phyloP scores from a whole-genome alignment of 1,140 invertebrate genomes.

The Paramacrobiotus metropolitanus region DNA sequence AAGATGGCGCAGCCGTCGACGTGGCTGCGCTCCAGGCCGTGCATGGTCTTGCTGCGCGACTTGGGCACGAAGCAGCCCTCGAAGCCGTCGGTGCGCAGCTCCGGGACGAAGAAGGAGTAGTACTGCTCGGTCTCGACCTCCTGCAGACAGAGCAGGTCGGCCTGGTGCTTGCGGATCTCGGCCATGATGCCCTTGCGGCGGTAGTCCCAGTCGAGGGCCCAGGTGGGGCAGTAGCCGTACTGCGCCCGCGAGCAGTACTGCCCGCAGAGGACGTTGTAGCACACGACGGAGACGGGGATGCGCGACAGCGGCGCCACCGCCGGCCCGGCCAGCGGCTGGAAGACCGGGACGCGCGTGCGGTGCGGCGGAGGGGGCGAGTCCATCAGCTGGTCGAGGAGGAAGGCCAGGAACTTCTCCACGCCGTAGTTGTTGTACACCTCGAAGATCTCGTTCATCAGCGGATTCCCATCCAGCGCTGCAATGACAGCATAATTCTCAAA shows the following conservation, averaged over 20 bases:
- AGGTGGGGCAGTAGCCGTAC: conserved; percentile 90
- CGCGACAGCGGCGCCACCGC: neutral
- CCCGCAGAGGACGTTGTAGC: conserved; percentile 97
- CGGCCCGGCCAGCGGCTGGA: conserved; percentile 3
- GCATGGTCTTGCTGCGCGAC: conserved; percentile 29
- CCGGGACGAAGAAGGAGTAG: conserved; percentile 82
- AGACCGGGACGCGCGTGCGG: neutral
- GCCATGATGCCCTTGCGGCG: conserved; percentile 89
- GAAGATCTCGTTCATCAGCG: conserved; percentile 69
- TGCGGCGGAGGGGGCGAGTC: neutral
- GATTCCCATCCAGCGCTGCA: conserved; percentile 73
- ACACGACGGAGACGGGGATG: conserved; percentile 66
- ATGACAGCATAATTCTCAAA: too few species aligned
- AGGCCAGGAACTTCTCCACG: conserved; percentile 70
- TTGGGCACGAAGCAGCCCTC: conserved; percentile 27
- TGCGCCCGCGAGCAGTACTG: conserved; percentile 92
- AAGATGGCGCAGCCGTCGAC: conserved; percentile 33
- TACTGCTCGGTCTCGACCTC: conserved; percentile 99
- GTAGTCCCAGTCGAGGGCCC: conserved; percentile 95
- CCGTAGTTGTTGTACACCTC: conserved; percentile 71
- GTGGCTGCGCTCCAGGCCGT: conserved; percentile 25
- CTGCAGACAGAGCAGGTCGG: conserved; percentile 90
- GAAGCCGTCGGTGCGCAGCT: conserved; percentile 53
- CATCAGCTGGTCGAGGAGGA: conserved; percentile 42
- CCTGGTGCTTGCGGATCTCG: conserved; percentile 82